Evolutionary conservation across 2,888 invertebrate genomes (phyloP).

Genomic region (Aethes cnicana): DNA sequence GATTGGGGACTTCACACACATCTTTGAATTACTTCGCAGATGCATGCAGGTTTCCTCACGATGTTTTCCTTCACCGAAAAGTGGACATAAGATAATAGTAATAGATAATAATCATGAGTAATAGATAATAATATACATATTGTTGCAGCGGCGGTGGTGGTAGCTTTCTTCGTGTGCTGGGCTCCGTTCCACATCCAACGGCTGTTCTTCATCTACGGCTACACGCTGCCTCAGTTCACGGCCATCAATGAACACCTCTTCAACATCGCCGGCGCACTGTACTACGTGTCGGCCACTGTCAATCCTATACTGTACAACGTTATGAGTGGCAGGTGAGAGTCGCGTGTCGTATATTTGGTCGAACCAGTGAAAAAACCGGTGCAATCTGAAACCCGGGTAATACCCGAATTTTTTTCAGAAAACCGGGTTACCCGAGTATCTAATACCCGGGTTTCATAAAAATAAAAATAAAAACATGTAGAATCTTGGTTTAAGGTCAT

Average conservation of each 20-base stretch:
- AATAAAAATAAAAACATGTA: no score
- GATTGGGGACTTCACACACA: no score
- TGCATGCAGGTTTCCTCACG: no score
- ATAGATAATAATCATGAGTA: no score
- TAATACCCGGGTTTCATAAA: neutral
- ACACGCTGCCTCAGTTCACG: conserved; percentile 82
- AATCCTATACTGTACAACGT: conserved; percentile 94
- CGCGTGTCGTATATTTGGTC: no score
- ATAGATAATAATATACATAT: conserved; percentile 25
- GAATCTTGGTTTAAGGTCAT: no score
- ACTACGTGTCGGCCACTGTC: conserved; percentile 92
- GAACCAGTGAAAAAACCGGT: neutral
- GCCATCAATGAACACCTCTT: conserved; percentile 89
- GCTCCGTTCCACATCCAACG: conserved; percentile 97
- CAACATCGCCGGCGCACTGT: conserved; percentile 91
- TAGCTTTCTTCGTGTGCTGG: conserved; percentile 97
- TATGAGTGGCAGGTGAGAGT: conserved; percentile 84
- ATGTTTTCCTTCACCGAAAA: no score
- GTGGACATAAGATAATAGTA: no score
- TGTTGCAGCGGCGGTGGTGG: conserved; percentile 93
- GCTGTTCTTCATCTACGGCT: conserved; percentile 89
- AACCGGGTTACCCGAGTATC: no score
- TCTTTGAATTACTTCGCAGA: no score
- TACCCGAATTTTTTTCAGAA: no score
- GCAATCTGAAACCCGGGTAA: no score